Base-by-base conservation (phyloP, 2,797 vertebrate genomes). In the Buphagus erythrorhynchus region DNA sequence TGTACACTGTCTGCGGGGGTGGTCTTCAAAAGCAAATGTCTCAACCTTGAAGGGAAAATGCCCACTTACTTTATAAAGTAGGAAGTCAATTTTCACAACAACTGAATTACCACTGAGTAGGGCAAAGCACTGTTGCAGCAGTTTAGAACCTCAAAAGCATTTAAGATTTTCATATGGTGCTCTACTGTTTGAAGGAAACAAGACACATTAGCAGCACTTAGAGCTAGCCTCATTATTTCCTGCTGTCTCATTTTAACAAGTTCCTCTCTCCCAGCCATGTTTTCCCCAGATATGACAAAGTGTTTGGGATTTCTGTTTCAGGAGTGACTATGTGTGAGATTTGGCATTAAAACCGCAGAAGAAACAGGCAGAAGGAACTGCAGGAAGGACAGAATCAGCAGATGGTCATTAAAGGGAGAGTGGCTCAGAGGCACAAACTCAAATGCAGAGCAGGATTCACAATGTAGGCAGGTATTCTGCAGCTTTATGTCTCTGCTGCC, bases 361-460 rank as follows among this genome's bases (percentile, higher is more conserved):
- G 62, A 88, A 95, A 90, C 62, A 67, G 82, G 76, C 95, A 95
- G 85, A 94, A 86, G 73, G 66, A 95, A 90, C 86, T 67, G 86
- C 87, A 92, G 79, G 63, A 85, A 95, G 92, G 57, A 91, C 31
- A 76, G 57, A 62, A 82, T 33, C 61, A 63, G 40, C 73, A 79
- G 38, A n/a, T 9, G 28, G 46, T 83, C 67, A 72, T 62, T 71
- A 61, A 93, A 54, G 48, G 46, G 19, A 58, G 89, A 74, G 57
- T 9, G 42, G 52, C 71, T 92, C 42, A 82, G 86, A 83, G 13
- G 2, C 81, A 88, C 52, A 92, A 86, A 86, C 80, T 66, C 89
- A 93, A 91, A 94, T n/a, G 82, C 85, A 92, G 75, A 94, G 55
- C 3, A 0, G 31, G 36, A 81, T 78, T 86, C 54, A 58, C 22